Base-by-base conservation (phyloP, 2,888 invertebrate genomes). In the Calliopum simillimum region DNA sequence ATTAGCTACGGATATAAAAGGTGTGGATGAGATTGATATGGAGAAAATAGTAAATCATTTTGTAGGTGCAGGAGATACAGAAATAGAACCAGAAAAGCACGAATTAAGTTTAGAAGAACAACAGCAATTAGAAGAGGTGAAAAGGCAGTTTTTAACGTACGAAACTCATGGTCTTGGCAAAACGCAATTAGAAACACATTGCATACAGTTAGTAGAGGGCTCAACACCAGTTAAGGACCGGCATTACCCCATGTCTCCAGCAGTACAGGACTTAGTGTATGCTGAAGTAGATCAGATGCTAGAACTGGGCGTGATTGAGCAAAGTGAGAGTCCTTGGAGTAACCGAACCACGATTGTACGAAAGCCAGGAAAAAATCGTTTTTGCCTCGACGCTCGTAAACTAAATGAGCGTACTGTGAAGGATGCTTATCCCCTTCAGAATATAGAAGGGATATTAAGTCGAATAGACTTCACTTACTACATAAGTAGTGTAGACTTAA, bases 241-340 rank as follows among this genome's bases (percentile, higher is more conserved):
- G n/a, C n/a, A n/a, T n/a, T n/a, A n/a, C n/a, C 71, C 74, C 0
- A 41, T 71, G 4, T 73, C 73, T 1, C 73, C 76, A 4, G 70
- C 64, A 4, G 58, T 70, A 13, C 74, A 75, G 21, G 51, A 61
- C 16, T 44, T 72, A 19, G 49, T 73, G 5, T 72, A 73, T 56
- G 58, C 55, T 11, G 80, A 81, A 67, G 71, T 82, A 0, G 80
- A 82, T 19, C 64, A 77, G 3, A 83, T 83, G 82, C 43, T 81
- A 4, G 2, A 80, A 66, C 33, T 46, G 69, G 5, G 65, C 66
- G 69, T 67, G 51, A 25, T 70, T 66, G 13, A 68, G 71, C n/a
- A n/a, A n/a, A n/a, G n/a, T n/a, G n/a, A n/a, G n/a, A n/a, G n/a
- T n/a, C n/a, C n/a, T n/a, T n/a, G n/a, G n/a, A n/a, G n/a, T n/a